Percentiles rank a stretch among this genome's conserved stretches.
These are phyloP conservation scores for Thymelicus acteon DNA, from an alignment of 2,888 invertebrate genomes.

Conservation along the genomic window DNA sequence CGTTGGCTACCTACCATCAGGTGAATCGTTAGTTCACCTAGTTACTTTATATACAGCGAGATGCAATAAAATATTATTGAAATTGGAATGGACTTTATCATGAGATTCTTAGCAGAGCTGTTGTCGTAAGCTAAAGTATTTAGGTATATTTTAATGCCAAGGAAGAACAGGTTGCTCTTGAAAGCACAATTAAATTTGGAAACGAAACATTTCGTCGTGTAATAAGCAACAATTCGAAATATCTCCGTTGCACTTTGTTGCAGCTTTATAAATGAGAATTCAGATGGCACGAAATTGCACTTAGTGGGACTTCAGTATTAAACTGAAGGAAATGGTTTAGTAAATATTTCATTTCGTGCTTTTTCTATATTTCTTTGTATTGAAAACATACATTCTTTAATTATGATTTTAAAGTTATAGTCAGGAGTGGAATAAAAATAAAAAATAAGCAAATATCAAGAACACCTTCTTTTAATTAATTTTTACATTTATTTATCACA, in stretches of 20 bases:
- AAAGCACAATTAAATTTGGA: conserved; percentile 6
- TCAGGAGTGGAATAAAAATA: too few species aligned
- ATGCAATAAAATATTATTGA: background rate
- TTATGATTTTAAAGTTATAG: too few species aligned
- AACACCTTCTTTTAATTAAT: too few species aligned
- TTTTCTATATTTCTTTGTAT: background rate
- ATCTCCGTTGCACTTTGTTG: conserved; percentile 12
- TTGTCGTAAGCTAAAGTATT: background rate
- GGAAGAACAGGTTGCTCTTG: background rate
- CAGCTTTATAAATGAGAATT: conserved; percentile 18
- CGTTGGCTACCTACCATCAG: too few species aligned
- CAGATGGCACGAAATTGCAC: conserved; percentile 19
- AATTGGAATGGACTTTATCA: background rate
- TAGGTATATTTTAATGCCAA: background rate
- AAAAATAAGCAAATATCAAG: too few species aligned
- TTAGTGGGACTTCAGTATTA: conserved; percentile 13
- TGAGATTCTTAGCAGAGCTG: background rate
- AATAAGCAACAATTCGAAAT: conserved; percentile 22
- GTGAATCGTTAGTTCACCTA: too few species aligned
- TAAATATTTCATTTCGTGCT: conserved; percentile 12
- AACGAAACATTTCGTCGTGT: background rate
- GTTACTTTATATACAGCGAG: too few species aligned
- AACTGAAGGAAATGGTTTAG: conserved; percentile 24
- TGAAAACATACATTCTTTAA: too few species aligned
- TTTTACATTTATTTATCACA: too few species aligned